phyloP scores from a whole-genome alignment of 2,888 invertebrate species.

The Allolobophora icterica region DNA sequence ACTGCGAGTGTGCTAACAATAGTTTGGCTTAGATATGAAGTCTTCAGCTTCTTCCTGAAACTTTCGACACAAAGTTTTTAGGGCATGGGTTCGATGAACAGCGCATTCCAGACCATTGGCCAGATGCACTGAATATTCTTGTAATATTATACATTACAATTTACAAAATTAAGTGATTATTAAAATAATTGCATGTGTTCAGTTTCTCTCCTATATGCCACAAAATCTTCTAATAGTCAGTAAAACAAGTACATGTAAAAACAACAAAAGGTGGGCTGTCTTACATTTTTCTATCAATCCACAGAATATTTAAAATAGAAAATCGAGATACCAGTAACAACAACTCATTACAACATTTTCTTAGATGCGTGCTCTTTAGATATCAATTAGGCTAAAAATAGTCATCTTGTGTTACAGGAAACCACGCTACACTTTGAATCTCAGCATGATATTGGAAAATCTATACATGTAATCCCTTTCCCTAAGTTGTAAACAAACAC shows the following conservation, averaged over 20 bases:
- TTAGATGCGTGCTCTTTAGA: not conserved
- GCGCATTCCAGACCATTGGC: no score
- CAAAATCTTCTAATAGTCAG: no score
- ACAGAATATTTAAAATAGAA: slow-evolving; percentile 1
- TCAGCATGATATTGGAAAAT: not conserved
- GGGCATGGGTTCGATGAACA: no score
- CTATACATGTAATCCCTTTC: not conserved
- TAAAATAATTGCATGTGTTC: no score
- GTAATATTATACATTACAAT: no score
- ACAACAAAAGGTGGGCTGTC: not conserved
- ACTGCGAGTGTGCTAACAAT: no score
- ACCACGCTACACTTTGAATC: not conserved
- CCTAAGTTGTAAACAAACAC: not conserved
- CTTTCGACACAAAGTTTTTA: no score
- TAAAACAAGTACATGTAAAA: not conserved
- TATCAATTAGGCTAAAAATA: not conserved
- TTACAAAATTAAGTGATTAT: no score
- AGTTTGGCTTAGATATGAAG: no score
- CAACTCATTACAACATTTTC: not conserved
- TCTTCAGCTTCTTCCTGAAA: no score
- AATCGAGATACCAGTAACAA: not conserved
- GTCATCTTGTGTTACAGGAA: not conserved
- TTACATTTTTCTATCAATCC: not conserved
- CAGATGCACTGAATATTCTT: no score
- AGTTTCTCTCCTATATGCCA: no score